A percentile compares a stretch with the other conserved stretches of the same genome.
Conservation (phyloP, 1,140 invertebrate genomes). For the Aricia agestis region DNA sequence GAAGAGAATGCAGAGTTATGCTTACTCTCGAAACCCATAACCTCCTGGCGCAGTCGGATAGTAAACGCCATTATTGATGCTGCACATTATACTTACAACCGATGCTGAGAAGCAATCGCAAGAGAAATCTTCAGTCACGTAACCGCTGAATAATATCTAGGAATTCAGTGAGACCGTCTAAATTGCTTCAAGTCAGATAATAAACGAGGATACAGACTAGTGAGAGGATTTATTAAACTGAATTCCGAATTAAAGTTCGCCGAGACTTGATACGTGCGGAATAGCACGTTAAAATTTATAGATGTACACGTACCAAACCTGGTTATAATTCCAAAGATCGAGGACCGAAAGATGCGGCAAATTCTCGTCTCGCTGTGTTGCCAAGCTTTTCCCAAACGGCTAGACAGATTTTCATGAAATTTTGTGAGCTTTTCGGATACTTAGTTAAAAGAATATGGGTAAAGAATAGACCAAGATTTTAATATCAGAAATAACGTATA, state of each 20-base stretch:
- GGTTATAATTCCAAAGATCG: conserved; percentile 6
- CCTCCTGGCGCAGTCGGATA: no score
- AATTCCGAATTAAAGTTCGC: conserved; percentile 22
- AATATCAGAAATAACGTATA: no score
- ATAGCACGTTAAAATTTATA: conserved; percentile 20
- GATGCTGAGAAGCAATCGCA: conserved; percentile 5
- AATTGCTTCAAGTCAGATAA: conserved; percentile 43
- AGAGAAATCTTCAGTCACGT: conserved; percentile 42
- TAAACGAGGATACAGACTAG: conserved; percentile 37
- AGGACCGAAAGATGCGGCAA: not conserved
- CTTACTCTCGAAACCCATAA: no score
- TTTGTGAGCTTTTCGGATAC: no score
- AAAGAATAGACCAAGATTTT: no score
- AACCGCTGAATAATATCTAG: conserved; percentile 42
- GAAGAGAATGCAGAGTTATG: no score
- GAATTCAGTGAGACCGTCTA: conserved; percentile 43
- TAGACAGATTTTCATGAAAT: no score
- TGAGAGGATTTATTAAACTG: conserved; percentile 32
- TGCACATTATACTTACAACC: not conserved
- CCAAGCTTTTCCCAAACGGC: no score
- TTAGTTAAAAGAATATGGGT: no score
- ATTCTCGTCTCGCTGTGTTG: no score
- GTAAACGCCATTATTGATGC: no score
- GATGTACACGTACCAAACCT: conserved; percentile 1
- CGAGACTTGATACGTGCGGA: conserved; percentile 29